Conservation (phyloP, 1,140 invertebrate genomes). For the Caenorhabditis brenneri region DNA sequence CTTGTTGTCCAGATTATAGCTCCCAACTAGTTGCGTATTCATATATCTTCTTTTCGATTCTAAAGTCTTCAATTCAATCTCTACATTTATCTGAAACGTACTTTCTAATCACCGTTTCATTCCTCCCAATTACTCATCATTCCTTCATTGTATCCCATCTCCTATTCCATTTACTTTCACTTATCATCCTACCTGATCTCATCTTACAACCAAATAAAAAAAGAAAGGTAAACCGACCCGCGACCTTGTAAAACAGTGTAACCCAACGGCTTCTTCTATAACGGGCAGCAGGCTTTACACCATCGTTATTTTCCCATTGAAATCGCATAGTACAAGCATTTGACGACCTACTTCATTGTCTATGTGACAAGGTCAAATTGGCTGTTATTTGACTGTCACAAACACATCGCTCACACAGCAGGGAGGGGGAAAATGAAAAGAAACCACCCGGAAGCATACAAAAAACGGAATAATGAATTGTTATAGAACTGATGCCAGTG, state of each 20-base stretch:
- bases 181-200: slow-evolving; percentile 36
- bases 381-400: slow-evolving; percentile 33
- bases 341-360: slow-evolving; percentile 40
- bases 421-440: neutral
- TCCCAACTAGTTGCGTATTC: no score
- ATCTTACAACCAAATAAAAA: neutral
- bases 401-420: neutral
- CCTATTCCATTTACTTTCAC: neutral
- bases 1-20: no score
- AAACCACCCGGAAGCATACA: neutral
- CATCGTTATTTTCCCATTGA: slow-evolving; percentile 1
- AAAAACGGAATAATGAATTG: neutral
- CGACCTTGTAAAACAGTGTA: slow-evolving; percentile 24
- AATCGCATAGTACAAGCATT: neutral
- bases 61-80: neutral
- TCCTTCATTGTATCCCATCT: neutral
- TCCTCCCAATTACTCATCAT: slow-evolving; percentile 12
- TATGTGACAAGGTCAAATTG: slow-evolving; percentile 37
- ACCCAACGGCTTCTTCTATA: neutral
- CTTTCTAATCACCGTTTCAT: slow-evolving; percentile 31
- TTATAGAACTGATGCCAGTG: slow-evolving; percentile 25
- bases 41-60: no score
- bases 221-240: slow-evolving; percentile 5
- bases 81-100: neutral
- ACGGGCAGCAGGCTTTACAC: neutral